Evolutionary conservation across 2,888 invertebrate genomes (phyloP).

Genomic region (Coenonympha glycerion): DNA sequence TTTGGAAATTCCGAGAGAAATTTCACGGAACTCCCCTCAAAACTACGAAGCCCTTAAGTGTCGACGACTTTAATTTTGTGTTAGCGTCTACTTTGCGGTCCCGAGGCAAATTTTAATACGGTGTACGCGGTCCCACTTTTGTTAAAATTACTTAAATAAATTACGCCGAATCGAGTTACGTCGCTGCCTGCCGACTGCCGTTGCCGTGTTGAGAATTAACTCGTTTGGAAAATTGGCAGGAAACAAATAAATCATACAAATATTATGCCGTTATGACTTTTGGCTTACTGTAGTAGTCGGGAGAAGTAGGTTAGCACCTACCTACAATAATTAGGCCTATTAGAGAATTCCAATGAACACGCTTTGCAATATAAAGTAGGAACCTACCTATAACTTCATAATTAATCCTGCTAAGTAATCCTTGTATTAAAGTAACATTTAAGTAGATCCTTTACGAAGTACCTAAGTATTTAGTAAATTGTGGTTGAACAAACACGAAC

Average conservation of each 20-base stretch:
- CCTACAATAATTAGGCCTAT: no score
- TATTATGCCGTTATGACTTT: constrained; percentile 17
- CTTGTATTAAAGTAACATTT: no score
- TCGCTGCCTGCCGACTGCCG: no score
- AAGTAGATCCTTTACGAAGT: no score
- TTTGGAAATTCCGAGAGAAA: constrained; percentile 72
- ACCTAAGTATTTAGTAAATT: no score
- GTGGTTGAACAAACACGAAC: no score
- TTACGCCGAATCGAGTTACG: constrained; percentile 62
- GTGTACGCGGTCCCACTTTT: constrained; percentile 60
- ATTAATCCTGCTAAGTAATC: no score
- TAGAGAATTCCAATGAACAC: no score
- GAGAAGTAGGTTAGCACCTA: no score
- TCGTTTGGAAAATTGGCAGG: constrained; percentile 51
- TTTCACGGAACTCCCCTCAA: constrained; percentile 67
- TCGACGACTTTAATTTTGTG: constrained; percentile 74
- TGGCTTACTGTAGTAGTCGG: constrained; percentile 7
- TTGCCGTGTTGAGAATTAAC: constrained; percentile 40
- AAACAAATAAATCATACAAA: constrained; percentile 29
- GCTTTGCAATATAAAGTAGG: no score
- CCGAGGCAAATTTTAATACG: constrained; percentile 70
- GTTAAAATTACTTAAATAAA: constrained; percentile 69
- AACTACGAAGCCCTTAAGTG: constrained; percentile 73
- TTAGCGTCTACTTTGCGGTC: constrained; percentile 74
- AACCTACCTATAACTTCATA: no score